phyloP scores from a whole-genome alignment of 2,888 invertebrate species.

The Mantis religiosa region DNA sequence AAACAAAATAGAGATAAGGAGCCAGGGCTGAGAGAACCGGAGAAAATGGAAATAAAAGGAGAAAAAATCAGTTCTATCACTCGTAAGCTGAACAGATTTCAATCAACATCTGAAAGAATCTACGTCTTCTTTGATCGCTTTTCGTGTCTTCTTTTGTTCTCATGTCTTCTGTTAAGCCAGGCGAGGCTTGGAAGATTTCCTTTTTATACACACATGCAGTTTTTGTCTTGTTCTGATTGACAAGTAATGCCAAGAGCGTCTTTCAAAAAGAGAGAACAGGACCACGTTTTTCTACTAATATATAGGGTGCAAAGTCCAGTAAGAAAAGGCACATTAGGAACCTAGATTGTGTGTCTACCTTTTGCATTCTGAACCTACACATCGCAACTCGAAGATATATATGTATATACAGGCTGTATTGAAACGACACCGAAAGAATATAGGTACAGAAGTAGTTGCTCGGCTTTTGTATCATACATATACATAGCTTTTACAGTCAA shows the following conservation, averaged over 20 bases:
- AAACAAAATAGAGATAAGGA: background rate
- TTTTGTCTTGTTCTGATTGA: background rate
- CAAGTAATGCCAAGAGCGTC: background rate
- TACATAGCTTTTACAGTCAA: too few species aligned
- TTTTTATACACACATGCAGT: background rate
- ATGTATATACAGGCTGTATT: too few species aligned
- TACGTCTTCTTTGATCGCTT: background rate
- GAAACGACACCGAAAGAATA: too few species aligned
- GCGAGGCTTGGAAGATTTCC: background rate
- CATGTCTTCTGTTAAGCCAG: background rate
- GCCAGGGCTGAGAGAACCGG: background rate
- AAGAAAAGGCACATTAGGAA: background rate
- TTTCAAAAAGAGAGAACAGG: background rate
- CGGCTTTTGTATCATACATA: too few species aligned
- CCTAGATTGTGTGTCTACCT: background rate
- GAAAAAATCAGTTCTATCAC: background rate
- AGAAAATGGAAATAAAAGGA: background rate
- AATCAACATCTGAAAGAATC: background rate
- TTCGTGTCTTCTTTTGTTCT: background rate
- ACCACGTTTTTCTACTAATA: background rate
- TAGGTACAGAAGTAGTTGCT: too few species aligned
- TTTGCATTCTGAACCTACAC: background rate
- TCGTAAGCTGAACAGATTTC: background rate
- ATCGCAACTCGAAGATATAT: background rate
- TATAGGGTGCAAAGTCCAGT: background rate